Base-by-base conservation (phyloP, 1,140 invertebrate species). In the Temnothorax longispinosus region DNA sequence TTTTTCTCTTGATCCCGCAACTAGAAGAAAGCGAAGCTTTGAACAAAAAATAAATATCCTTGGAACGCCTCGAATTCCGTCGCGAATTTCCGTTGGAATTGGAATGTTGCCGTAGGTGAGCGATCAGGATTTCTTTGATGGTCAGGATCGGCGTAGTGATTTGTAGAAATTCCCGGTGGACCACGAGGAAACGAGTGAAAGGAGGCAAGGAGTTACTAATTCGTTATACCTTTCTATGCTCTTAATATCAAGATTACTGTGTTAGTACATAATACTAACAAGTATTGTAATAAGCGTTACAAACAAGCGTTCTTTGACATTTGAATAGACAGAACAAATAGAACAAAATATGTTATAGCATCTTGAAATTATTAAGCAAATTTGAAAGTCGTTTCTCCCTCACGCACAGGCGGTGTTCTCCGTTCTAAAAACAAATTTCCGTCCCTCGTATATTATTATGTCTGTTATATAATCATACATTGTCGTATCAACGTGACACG, bases 221-320 rank as follows among this genome's bases (percentile, higher is more conserved):
- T n/a, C n/a, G 41, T 85, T 88, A 82, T 88, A 85, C 56, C 15
- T 80, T 60, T 50, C 60, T 77, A 80, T 32, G 35, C 64, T 35
- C 11, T 10, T 78, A 50, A 65, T 52, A 18, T 67, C 52, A 52
- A 52, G 44, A 60, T 62, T 60, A 27, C 13, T n/a, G 8, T 75
- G 56, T 8, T 15, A 15, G n/a, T 32, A 41, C 18, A n/a, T 44
- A 60, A 76, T 32, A 76, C 1, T 76, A 56, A 58, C 35, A 58
- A 8, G 13, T 56, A 3, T 56, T n/a, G 13, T 41, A 38, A 60
- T 41, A 38, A 60, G 8, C 8, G 4, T 76, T 65, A 35, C 6
- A 50, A 64, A 78, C 27, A 27, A 27, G 27, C 27, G 27, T 65
- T 75, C n/a, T 11, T 54, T 4, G 32, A 44, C 13, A 13, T 35